Percentiles rank a stretch among this genome's conserved stretches.
phyloP scores from a whole-genome alignment of 2,797 vertebrate species.

The Sebastes itinus region DNA sequence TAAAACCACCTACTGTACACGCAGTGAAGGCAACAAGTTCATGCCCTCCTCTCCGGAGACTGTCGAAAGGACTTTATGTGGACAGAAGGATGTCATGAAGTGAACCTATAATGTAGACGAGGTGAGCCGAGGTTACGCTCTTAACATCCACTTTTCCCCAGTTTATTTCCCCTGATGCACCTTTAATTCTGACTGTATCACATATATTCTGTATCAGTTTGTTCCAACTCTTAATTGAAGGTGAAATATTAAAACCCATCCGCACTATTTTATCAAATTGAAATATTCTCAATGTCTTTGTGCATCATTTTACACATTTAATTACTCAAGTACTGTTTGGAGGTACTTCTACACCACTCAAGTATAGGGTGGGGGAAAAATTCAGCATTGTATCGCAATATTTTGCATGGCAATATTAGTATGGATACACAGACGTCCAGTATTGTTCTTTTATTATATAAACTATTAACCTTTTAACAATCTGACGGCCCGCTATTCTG shows the following conservation, averaged over 20 bases:
- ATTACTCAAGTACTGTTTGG: not conserved
- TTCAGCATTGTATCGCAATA: too few relatives aligned
- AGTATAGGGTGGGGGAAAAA: not conserved
- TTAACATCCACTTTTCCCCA: not conserved
- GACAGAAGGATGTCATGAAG: not conserved
- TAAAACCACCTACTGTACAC: not conserved
- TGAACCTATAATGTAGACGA: slow-evolving; percentile 4
- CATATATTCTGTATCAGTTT: not conserved
- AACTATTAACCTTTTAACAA: too few relatives aligned
- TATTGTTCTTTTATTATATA: too few relatives aligned
- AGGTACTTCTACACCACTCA: not conserved
- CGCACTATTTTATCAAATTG: not conserved
- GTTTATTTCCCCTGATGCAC: not conserved
- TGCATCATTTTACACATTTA: not conserved
- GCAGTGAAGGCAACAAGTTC: slow-evolving; percentile 36
- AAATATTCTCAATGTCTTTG: not conserved
- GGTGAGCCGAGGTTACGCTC: slow-evolving; percentile 3
- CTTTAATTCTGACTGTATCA: not conserved
- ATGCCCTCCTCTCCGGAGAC: slow-evolving; percentile 20
- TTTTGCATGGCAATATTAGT: too few relatives aligned
- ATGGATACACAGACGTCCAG: too few relatives aligned
- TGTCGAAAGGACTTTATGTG: not conserved
- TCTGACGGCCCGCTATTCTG: too few relatives aligned
- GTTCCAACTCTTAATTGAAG: not conserved
- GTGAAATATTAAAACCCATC: not conserved